These are phyloP conservation scores for Melanostigma gelatinosum DNA, from an alignment of 2,113 vertebrate species.

Conservation along the genomic window DNA sequence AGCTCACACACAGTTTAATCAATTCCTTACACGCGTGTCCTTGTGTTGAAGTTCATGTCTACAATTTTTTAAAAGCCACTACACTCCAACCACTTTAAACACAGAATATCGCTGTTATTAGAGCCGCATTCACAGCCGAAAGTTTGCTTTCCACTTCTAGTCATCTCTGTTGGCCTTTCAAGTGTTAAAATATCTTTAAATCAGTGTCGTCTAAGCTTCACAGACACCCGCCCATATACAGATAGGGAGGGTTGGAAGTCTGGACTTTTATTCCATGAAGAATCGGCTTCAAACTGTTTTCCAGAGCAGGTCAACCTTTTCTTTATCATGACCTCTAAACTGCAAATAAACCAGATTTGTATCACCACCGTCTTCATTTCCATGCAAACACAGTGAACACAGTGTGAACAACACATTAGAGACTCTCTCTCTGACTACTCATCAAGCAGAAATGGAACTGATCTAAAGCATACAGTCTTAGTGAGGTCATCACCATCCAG, in stretches of 20 bases:
- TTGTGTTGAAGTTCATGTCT: neutral
- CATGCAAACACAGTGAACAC: constrained; percentile 1
- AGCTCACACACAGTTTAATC: neutral
- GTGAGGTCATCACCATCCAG: constrained; percentile 46
- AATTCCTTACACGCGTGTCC: neutral
- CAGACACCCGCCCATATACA: neutral
- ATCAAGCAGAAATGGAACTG: constrained; percentile 40
- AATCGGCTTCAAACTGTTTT: constrained; percentile 22
- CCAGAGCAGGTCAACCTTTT: constrained; percentile 8
- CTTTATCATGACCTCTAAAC: constrained; percentile 15
- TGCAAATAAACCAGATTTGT: constrained; percentile 8
- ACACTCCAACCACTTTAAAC: neutral
- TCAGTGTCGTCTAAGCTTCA: constrained; percentile 19
- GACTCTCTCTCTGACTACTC: constrained; percentile 31
- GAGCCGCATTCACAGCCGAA: neutral
- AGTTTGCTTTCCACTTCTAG: constrained; percentile 17
- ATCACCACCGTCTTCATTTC: constrained; percentile 13
- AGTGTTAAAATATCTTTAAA: constrained; percentile 14
- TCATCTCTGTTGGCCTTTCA: constrained; percentile 7
- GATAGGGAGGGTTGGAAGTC: neutral
- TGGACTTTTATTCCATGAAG: constrained; percentile 8
- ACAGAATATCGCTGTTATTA: constrained; percentile 7
- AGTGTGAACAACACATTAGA: constrained; percentile 38
- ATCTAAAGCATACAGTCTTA: constrained; percentile 61
- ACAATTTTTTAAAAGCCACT: neutral